phyloP scores from a whole-genome alignment of 2,888 invertebrate genomes.

The Rugalucina vietnamica region DNA sequence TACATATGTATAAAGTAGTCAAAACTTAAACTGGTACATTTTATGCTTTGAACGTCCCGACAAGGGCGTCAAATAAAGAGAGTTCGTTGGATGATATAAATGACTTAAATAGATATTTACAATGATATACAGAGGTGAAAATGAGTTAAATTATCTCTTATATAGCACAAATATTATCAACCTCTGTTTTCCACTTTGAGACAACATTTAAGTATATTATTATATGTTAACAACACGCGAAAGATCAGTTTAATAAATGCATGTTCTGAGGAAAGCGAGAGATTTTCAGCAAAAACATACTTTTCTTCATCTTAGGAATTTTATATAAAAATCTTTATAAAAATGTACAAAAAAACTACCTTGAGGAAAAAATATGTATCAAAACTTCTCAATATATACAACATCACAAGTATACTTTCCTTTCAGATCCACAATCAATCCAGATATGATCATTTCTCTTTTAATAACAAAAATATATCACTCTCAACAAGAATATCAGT shows the following conservation, averaged over 20 bases:
- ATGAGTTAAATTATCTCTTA: constrained; percentile 16
- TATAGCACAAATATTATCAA: constrained; percentile 49
- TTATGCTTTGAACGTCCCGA: constrained; percentile 35
- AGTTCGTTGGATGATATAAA: constrained; percentile 61
- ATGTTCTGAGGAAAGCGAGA: constrained; percentile 11
- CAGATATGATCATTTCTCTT: not conserved
- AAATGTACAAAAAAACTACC: constrained; percentile 5
- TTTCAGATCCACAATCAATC: not conserved
- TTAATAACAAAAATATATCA: not conserved
- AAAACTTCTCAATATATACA: constrained; percentile 12
- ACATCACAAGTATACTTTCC: constrained; percentile 7
- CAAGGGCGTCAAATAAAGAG: constrained; percentile 48
- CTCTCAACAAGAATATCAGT: not conserved
- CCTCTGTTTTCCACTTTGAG: constrained; percentile 7
- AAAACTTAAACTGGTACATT: constrained; percentile 29
- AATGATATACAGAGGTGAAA: constrained; percentile 59
- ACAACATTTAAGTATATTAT: constrained; percentile 15
- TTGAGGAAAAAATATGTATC: constrained; percentile 11
- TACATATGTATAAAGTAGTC: constrained; percentile 47
- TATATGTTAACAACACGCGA: constrained; percentile 4
- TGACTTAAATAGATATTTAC: constrained; percentile 65
- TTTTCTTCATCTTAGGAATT: constrained; percentile 7
- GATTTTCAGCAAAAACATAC: constrained; percentile 15
- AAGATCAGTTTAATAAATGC: constrained; percentile 5
- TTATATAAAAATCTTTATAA: constrained; percentile 15